Base-by-base conservation (phyloP, 2,797 vertebrate species). In the Cynodonichthys magdalenae region DNA sequence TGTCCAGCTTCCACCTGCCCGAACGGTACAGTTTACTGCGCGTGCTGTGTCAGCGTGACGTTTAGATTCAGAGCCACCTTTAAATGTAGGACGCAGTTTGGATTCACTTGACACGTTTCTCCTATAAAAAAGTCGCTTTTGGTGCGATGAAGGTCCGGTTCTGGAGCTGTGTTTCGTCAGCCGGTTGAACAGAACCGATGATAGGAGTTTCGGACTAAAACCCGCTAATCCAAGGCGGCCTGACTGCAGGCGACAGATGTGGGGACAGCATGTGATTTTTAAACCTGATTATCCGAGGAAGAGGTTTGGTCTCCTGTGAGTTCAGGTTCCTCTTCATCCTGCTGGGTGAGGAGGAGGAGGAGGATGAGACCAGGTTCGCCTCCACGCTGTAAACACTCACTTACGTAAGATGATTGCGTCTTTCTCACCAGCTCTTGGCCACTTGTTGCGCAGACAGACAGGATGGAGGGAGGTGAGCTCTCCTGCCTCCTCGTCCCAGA, bases 381-480 rank as follows among this genome's bases (percentile, higher is more conserved):
- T 80, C 81, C 80, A 71, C 75, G 61, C 29, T 31, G 24, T 71
- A 27, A 63, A 64, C 46, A 31, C 75, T 69, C 82, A 76, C 81
- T 92, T 92, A 92, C 88, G 88, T 92, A 92, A 92, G 69, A 65
- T 62, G 78, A 85, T 85, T 89, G 87, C 90, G 89, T 89, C 83
- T 90, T 87, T 89, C 79, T 81, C 86, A 53, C 74, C 80, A 71
- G 59, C 58, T 19, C 53, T 51, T 42, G 6, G 47, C 61, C 89
- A 92, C 86, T 77, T 92, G 90, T 91, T 91, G 90, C 84, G 80
- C 86, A 87, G 74, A 60, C 58, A 39, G 10, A 39, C 53, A 65
- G 57, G 63, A 79, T 69, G 70, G 72, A 11, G 34, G 34, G 34
- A 12, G 36, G 11, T 11, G 36, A 39, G 36, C 10, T 39, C 11